Conservation (phyloP, 2,888 invertebrate genomes). For the Isotomurus palustris region DNA sequence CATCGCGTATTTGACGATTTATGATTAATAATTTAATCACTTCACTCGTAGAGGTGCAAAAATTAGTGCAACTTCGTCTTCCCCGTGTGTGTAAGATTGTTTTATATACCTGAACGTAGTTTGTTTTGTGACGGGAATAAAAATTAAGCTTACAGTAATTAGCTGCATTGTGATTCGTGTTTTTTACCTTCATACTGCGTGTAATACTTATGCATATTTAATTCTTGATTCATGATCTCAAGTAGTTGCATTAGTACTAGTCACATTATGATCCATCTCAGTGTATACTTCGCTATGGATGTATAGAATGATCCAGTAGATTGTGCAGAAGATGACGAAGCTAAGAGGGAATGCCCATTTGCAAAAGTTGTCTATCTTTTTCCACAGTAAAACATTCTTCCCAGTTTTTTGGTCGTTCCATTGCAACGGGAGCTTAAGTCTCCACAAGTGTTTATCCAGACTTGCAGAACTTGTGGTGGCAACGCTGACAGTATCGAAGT, state of each 20-base stretch:
- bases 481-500: constrained; percentile 4
- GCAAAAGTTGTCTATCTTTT: constrained; percentile 72
- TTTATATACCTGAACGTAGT: no score
- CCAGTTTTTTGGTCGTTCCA: constrained; percentile 49
- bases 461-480: background rate
- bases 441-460: constrained; percentile 12
- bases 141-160: no score
- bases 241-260: background rate
- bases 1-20: no score
- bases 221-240: no score
- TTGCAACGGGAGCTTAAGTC: constrained; percentile 42
- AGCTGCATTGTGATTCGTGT: no score
- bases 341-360: constrained; percentile 70
- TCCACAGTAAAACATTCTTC: constrained; percentile 54
- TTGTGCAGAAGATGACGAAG: constrained; percentile 68
- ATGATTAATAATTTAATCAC: no score
- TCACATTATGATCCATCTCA: background rate
- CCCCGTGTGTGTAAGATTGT: no score
- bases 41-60: no score
- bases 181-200: no score
- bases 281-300: constrained; percentile 15
- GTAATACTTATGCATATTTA: no score
- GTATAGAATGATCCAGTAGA: constrained; percentile 71
- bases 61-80: no score
- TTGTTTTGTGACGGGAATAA: no score